phyloP scores from a whole-genome alignment of 2,797 vertebrate genomes.

The Xenopus petersii region DNA sequence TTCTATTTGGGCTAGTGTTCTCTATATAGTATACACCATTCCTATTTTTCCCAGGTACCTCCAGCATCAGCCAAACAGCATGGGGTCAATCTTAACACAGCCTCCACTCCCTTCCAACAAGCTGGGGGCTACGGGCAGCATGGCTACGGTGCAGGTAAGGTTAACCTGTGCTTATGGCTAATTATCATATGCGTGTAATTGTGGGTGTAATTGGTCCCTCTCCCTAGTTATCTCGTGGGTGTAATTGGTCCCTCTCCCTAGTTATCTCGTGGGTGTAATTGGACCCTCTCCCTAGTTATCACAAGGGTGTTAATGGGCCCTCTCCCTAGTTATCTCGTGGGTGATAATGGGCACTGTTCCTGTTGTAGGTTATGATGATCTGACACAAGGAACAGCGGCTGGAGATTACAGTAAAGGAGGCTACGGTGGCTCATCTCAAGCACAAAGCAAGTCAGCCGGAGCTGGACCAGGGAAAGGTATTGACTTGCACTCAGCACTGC shows the following conservation, averaged over 20 bases:
- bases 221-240: constrained; percentile 4
- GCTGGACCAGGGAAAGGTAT: constrained; percentile 91
- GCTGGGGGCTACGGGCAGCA: constrained; percentile 86
- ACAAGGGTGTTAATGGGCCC: no score
- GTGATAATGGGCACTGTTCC: neutral
- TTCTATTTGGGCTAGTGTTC: no score
- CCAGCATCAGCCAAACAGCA: constrained; percentile 91
- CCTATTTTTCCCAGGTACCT: constrained; percentile 67
- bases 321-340: no score
- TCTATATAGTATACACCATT: no score
- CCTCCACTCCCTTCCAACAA: constrained; percentile 86
- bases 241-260: no score
- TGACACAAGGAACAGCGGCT: constrained; percentile 83
- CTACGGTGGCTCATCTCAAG: constrained; percentile 86
- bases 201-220: fast-evolving
- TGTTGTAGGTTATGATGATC: constrained; percentile 85
- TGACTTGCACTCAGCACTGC: no score
- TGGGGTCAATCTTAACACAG: constrained; percentile 76
- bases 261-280: no score
- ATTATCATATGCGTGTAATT: neutral
- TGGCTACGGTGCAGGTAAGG: constrained; percentile 82
- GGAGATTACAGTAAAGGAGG: constrained; percentile 91
- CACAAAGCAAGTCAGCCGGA: constrained; percentile 88
- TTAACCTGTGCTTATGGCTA: no score
- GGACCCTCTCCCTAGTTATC: no score